Conservation (phyloP, 2,888 invertebrate species). For the Cryptus viduatorius region DNA sequence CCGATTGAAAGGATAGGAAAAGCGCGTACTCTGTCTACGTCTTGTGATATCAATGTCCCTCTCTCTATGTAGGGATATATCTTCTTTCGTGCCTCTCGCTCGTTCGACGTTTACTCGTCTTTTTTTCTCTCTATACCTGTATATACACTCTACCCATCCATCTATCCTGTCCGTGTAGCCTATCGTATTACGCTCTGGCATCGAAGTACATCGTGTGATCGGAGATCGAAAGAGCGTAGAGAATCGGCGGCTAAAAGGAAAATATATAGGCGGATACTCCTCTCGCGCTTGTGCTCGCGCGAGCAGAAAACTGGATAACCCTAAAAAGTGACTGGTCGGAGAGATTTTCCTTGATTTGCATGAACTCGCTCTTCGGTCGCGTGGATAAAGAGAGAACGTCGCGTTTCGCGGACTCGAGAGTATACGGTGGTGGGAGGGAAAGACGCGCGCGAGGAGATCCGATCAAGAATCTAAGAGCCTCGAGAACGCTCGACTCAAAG, state of each 20-base stretch:
- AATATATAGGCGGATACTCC: conserved; percentile 2
- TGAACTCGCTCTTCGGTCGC: conserved; percentile 27
- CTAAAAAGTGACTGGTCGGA: conserved; percentile 63
- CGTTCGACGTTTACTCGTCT: conserved; percentile 47
- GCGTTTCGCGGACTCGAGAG: conserved; percentile 20
- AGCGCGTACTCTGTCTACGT: conserved; percentile 70
- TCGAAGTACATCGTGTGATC: conserved; percentile 38
- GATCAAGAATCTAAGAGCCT: conserved; percentile 60
- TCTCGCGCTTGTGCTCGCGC: conserved; percentile 45
- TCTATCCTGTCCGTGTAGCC: conserved; percentile 54
- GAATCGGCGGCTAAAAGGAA: conserved; percentile 55
- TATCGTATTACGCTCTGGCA: conserved; percentile 51
- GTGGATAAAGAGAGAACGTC: conserved; percentile 30
- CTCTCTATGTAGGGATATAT: conserved; percentile 49
- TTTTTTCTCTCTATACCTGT: conserved; percentile 31
- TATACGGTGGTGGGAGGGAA: conserved; percentile 15
- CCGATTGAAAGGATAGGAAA: conserved; percentile 72
- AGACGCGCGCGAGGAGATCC: conserved; percentile 46
- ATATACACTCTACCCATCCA: conserved; percentile 51
- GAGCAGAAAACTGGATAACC: conserved; percentile 70
- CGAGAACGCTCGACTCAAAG: conserved; percentile 69
- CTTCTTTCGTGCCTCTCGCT: conserved; percentile 25
- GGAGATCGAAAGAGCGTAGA: conserved; percentile 45
- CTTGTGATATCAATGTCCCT: conserved; percentile 69
- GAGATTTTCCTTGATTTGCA: conserved; percentile 57